Evolutionary conservation across 1,140 invertebrate species (phyloP).

Genomic region (Brachionus paranguensis): DNA sequence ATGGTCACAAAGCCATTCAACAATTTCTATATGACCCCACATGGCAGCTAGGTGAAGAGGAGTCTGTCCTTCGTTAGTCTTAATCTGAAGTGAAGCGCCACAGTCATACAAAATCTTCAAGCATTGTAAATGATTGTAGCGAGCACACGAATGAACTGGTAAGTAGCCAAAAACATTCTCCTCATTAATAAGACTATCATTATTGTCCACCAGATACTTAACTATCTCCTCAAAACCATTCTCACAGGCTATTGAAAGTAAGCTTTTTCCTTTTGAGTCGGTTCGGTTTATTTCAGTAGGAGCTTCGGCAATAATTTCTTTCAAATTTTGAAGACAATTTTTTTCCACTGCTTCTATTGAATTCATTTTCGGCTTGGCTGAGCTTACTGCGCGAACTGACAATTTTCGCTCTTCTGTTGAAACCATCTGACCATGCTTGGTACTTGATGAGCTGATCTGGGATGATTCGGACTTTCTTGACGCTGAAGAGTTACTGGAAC

Average conservation of each 20-base stretch:
- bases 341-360: constrained; percentile 38
- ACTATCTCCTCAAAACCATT: constrained; percentile 14
- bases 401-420: background rate
- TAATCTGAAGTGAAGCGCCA: constrained; percentile 12
- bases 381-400: background rate
- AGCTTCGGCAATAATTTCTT: background rate
- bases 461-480: background rate
- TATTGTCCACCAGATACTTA: background rate
- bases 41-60: constrained; percentile 25
- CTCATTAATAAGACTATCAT: background rate
- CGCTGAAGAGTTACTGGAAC: background rate
- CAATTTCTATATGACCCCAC: constrained; percentile 3
- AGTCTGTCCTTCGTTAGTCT: constrained; percentile 12
- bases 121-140: constrained; percentile 2
- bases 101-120: constrained; percentile 1
- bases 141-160: constrained; percentile 25
- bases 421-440: background rate
- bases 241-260: background rate
- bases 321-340: background rate
- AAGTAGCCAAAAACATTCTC: constrained; percentile 6
- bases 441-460: background rate
- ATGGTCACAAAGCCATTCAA: constrained; percentile 10
- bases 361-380: background rate
- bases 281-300: constrained; percentile 21
- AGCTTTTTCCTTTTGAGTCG: constrained; percentile 11